These are phyloP conservation scores for Salticus scenicus DNA, from an alignment of 2,888 invertebrate species.

Conservation along the genomic window DNA sequence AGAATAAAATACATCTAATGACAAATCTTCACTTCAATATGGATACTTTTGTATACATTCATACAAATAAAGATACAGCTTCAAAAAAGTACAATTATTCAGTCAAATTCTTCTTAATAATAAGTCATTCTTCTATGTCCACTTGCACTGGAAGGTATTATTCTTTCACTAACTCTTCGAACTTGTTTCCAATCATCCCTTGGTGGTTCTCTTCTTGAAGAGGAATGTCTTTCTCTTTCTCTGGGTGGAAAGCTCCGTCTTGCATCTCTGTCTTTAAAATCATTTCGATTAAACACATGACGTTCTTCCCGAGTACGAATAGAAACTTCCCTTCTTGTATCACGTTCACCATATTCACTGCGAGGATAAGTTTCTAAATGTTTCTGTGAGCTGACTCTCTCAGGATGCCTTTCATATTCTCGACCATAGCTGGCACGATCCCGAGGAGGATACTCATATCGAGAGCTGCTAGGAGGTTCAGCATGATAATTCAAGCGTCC, in stretches of 20 bases:
- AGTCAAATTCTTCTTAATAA: too few relatives aligned
- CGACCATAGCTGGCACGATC: conserved; percentile 23
- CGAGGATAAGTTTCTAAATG: background rate
- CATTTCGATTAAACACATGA: conserved; percentile 28
- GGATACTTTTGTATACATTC: background rate
- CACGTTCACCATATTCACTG: conserved; percentile 19
- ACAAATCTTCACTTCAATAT: conserved; percentile 5
- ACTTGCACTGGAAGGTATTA: background rate
- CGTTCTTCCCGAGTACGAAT: conserved; percentile 40
- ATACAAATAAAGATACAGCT: background rate
- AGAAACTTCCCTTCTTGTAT: conserved; percentile 39
- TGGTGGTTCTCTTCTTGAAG: conserved; percentile 19
- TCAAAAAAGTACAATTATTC: conserved; percentile 4
- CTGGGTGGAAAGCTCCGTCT: conserved; percentile 37
- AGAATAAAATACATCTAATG: conserved; percentile 1
- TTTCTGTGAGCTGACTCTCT: conserved; percentile 13
- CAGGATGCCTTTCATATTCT: conserved; percentile 31
- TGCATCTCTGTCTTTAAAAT: conserved; percentile 15
- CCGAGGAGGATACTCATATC: conserved; percentile 29
- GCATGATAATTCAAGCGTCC: conserved; percentile 11
- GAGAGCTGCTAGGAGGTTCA: conserved; percentile 23
- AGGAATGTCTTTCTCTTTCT: conserved; percentile 21
- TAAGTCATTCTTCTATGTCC: too few relatives aligned
- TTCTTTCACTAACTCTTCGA: conserved; percentile 52
- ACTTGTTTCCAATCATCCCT: conserved; percentile 60